Evolutionary conservation across 2,888 invertebrate species (phyloP), one percentile per base, ranked within the genome.

Genomic region (Malthinus seriepunctatus): DNA sequence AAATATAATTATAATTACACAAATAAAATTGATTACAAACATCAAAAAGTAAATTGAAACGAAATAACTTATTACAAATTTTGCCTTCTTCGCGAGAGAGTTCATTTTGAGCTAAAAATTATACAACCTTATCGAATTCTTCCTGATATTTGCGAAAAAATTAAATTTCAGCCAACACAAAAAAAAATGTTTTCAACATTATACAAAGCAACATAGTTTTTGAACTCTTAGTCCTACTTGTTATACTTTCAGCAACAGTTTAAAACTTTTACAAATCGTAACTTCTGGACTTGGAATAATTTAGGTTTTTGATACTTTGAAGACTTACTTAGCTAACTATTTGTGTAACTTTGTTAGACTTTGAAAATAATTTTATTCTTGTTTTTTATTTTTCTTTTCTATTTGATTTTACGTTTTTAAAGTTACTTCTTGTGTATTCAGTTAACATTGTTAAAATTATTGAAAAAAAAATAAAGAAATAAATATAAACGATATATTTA

Each of bases 231-330:
- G 69, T 67, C 71, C 73, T 72, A 73, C 73, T 73, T 74, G 73
- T 71, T 70, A 73, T 73, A 74, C 75, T 74, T 75, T 70, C 71
- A 69, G 72, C 69, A 73, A 71, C 74, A 73, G 72, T 73, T 74
- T 72, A 72, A 73, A 74, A 73, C 67, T 74, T 73, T 69, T 69
- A 68, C 72, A 66, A 59, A 66, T 60, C 56, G 61, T 56, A 65
- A 67, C 65, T 69, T 68, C 60, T 62, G 63, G 60, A 67, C 65
- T 67, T 63, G 66, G 67, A 67, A 69, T 69, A 69, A 69, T 69
- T 69, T 69, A 67, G 67, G 66, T 65, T 65, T 63, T 60, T 64
- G 62, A 56, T 56, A 63, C 63, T 64, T 64, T 62, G 60, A 54
- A 54, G 56, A 60, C 63, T 61, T 56, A 58, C 59, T 63, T 63